These are phyloP conservation scores for Podiceps cristatus DNA, from an alignment of 2,113 vertebrate species.

Conservation along the genomic window DNA sequence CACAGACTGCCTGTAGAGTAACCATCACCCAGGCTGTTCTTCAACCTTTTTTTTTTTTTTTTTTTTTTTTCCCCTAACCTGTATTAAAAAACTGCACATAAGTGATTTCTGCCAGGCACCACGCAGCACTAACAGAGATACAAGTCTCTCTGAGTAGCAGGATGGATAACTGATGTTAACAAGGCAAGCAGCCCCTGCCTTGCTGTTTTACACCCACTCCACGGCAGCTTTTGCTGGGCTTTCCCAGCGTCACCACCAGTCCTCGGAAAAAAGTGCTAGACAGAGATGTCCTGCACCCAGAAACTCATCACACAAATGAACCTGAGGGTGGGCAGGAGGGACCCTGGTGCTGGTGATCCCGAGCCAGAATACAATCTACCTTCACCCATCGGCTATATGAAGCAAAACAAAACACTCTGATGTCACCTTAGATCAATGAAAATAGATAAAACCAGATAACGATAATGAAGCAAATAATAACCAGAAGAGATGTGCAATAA, in stretches of 20 bases:
- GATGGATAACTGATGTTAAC: neutral
- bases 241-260: neutral
- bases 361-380: accelerated
- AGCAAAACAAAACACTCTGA: neutral
- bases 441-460: neutral
- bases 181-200: neutral
- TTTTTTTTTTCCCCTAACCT: neutral
- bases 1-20: neutral
- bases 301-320: neutral
- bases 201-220: neutral
- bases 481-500: neutral
- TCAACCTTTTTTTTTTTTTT: neutral
- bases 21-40: neutral
- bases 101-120: neutral
- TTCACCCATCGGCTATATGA: accelerated
- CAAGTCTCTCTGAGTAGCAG: neutral
- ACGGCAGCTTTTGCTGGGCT: neutral
- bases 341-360: neutral
- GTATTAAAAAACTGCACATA: neutral
- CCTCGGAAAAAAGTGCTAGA: neutral
- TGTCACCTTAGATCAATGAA: neutral
- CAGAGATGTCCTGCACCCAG: neutral
- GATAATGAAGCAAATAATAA: neutral
- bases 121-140: neutral
- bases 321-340: neutral